Evolutionary conservation across 2,113 vertebrate species (phyloP), one percentile per base, ranked within the genome.

Genomic region (Cromileptes altivelis): DNA sequence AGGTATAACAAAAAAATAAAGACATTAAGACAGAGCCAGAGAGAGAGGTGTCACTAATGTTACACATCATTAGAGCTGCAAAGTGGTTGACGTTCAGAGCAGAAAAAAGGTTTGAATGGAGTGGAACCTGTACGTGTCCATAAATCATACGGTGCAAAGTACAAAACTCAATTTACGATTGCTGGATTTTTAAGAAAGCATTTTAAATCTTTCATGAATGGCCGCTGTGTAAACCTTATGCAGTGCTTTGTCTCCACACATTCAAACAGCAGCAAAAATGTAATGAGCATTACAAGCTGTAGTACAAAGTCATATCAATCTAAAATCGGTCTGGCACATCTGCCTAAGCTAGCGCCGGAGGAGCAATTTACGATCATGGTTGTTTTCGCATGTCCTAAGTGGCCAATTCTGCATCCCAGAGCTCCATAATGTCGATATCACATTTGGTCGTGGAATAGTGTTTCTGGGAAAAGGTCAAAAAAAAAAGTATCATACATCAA

Each of bases 371-470:
- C 63, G 23, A 89, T 84, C 80, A 80, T 60, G 86, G 75, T 85
- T 81, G 80, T 90, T 89, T 86, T 82, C 86, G 76, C 81, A 81
- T 73, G 4, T 86, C 78, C 88, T 91, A 86, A 92, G 89, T 89
- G 90, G 85, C 82, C 88, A 85, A 85, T 91, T 85, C 70, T 37
- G 52, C 63, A 58, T 85, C 88, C 82, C 88, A 71, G 73, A 78
- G 70, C 79, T 68, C 85, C 69, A 68, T 74, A 74, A 79, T 79
- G 85, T 88, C 81, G n/a, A 89, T 86, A 82, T 81, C 72, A 78
- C 76, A 85, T 89, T 89, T 87, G 75, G 60, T 75, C 78, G 72
- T 15, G 73, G 86, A 84, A 81, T 50, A 52, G 65, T 62, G 63
- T 81, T 90, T 86, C 86, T 80, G 74, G 62, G 85, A 88, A 90